A percentile compares a stretch with the other conserved stretches of the same genome.
Conservation (phyloP, 2,113 vertebrate species). For the Arothron firmamentum region DNA sequence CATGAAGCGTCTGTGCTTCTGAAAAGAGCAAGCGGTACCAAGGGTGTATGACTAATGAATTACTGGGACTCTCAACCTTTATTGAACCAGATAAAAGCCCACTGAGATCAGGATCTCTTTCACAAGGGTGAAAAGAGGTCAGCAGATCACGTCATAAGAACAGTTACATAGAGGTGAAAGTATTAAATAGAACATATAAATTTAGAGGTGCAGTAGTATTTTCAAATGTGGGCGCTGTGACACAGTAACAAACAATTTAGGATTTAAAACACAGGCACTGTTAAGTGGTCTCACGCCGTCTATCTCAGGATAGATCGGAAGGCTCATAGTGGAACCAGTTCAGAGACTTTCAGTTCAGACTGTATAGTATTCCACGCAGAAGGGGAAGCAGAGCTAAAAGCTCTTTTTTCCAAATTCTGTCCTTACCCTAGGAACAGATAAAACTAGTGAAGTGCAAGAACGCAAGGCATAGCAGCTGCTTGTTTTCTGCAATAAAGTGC, state of each 20-base stretch:
- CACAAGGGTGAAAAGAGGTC: not conserved
- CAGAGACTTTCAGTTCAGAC: not conserved
- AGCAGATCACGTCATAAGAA: not conserved
- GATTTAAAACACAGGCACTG: not conserved
- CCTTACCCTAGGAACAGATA: constrained; percentile 1
- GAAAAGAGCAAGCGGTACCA: too few relatives aligned
- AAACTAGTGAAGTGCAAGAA: constrained; percentile 1
- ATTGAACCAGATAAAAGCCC: not conserved
- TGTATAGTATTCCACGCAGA: not conserved
- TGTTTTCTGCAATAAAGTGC: not conserved
- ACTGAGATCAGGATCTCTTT: not conserved
- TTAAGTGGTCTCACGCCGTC: not conserved
- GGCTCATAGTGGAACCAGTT: not conserved
- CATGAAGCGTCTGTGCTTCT: not conserved
- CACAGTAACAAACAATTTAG: not conserved
- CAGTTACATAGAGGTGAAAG: too few relatives aligned
- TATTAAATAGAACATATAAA: not conserved
- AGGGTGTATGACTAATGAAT: too few relatives aligned
- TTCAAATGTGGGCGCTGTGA: constrained; percentile 1
- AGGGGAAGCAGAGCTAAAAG: not conserved
- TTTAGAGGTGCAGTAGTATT: not conserved
- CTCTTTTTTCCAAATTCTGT: not conserved
- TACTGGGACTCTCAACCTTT: too few relatives aligned
- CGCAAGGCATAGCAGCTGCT: constrained; percentile 5
- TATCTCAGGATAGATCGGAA: not conserved